Evolutionary conservation across 2,888 invertebrate genomes (phyloP).

Genomic region (Allolobophora icterica): DNA sequence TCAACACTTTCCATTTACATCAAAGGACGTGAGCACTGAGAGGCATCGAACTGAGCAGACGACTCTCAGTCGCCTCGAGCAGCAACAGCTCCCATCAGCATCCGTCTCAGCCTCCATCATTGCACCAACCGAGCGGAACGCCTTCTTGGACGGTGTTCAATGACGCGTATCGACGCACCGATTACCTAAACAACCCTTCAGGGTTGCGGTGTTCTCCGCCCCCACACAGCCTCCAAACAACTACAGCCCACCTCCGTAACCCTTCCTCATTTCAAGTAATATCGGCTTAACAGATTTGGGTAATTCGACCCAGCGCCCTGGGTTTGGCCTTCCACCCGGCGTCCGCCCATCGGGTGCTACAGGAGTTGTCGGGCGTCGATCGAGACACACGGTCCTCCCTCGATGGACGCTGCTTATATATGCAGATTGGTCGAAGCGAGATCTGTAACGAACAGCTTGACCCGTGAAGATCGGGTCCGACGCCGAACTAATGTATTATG

Average conservation of each 20-base stretch:
- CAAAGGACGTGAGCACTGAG: neutral
- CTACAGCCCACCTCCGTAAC: neutral
- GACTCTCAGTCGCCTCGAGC: neutral
- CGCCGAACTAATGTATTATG: slow-evolving; percentile 25
- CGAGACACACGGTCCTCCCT: neutral
- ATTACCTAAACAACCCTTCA: neutral
- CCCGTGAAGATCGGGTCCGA: neutral
- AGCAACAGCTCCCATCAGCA: neutral
- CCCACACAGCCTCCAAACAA: neutral
- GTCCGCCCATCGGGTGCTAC: neutral
- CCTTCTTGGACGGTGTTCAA: slow-evolving; percentile 6
- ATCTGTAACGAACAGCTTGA: slow-evolving; percentile 11
- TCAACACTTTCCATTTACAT: neutral
- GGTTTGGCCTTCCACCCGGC: neutral
- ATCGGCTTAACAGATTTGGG: neutral
- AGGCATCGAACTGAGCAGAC: neutral
- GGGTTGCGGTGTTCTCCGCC: neutral
- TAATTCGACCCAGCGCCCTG: neutral
- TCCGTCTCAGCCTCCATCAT: neutral
- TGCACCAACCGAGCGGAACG: neutral
- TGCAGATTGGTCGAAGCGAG: neutral
- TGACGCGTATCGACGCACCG: neutral
- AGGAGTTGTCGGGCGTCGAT: neutral
- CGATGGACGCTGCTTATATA: neutral
- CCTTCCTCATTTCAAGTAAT: neutral